phyloP scores from a whole-genome alignment of 2,113 vertebrate genomes.

The Gallinago media region DNA sequence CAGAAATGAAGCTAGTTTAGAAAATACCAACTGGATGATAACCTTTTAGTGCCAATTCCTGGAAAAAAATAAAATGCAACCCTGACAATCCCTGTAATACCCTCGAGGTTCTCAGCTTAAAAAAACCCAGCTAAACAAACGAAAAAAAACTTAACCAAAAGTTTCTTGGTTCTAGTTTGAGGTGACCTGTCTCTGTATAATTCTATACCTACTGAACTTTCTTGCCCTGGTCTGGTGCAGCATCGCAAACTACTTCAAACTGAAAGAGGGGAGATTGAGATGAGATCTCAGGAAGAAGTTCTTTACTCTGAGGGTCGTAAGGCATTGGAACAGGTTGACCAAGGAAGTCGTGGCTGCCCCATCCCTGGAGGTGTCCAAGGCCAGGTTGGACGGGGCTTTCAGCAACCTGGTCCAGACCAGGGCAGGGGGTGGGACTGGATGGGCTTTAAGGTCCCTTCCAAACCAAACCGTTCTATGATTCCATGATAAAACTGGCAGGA shows the following conservation, averaged over 20 bases:
- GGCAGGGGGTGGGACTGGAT: background rate
- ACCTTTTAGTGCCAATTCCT: background rate
- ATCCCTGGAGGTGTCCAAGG: background rate
- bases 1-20: background rate
- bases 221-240: background rate
- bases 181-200: too few species aligned
- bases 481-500: background rate
- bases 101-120: background rate
- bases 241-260: background rate
- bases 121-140: background rate
- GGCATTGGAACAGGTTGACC: too few species aligned
- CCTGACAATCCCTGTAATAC: background rate
- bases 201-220: fast-evolving
- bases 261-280: background rate
- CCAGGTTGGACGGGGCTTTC: background rate
- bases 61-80: background rate
- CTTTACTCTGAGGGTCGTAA: background rate
- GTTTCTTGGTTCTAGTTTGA: background rate
- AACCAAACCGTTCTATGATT: background rate
- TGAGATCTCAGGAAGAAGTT: background rate
- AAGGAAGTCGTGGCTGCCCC: background rate
- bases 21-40: background rate
- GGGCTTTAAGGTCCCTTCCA: background rate
- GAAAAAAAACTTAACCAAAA: too few species aligned
- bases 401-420: background rate